Percentiles rank a stretch among this genome's conserved stretches.
These are phyloP conservation scores for Trichonephila inaurata DNA, from an alignment of 1,140 invertebrate genomes.

Conservation along the genomic window DNA sequence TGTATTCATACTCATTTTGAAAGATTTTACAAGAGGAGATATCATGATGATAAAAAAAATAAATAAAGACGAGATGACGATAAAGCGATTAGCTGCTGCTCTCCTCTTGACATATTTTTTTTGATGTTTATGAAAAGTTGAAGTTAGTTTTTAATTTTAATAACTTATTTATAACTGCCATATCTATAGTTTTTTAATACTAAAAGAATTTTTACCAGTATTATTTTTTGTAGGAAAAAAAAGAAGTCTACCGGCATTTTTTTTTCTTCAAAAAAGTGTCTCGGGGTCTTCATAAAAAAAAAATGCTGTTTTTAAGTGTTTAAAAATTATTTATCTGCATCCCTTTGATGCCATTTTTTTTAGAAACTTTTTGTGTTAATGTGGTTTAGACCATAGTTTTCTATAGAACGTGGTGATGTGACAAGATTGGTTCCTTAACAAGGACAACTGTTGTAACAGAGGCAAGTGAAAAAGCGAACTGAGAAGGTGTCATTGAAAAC, in stretches of 20 bases:
- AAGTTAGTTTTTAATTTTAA: slow-evolving; percentile 77
- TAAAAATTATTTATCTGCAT: slow-evolving; percentile 76
- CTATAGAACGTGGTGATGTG: slow-evolving; percentile 63
- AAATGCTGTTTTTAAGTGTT: slow-evolving; percentile 76
- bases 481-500: slow-evolving; percentile 49
- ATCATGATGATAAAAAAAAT: slow-evolving; percentile 39
- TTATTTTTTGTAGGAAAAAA: slow-evolving; percentile 77
- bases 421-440: background rate
- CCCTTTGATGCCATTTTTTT: slow-evolving; percentile 76
- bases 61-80: slow-evolving; percentile 22
- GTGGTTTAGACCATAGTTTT: slow-evolving; percentile 69
- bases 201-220: slow-evolving; percentile 76
- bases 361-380: slow-evolving; percentile 72
- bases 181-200: slow-evolving; percentile 77
- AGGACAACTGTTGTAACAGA: slow-evolving; percentile 54
- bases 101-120: slow-evolving; percentile 73
- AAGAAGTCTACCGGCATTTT: slow-evolving; percentile 60
- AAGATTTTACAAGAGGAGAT: slow-evolving; percentile 72
- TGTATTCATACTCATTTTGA: slow-evolving; percentile 76
- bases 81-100: slow-evolving; percentile 59
- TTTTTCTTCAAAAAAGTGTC: slow-evolving; percentile 40
- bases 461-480: slow-evolving; percentile 37
- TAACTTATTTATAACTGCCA: slow-evolving; percentile 77
- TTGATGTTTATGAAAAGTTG: slow-evolving; percentile 76
- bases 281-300: slow-evolving; percentile 63